Evolutionary conservation across 2,888 invertebrate species (phyloP).

Genomic region (Zygothrica quintamaculata): DNA sequence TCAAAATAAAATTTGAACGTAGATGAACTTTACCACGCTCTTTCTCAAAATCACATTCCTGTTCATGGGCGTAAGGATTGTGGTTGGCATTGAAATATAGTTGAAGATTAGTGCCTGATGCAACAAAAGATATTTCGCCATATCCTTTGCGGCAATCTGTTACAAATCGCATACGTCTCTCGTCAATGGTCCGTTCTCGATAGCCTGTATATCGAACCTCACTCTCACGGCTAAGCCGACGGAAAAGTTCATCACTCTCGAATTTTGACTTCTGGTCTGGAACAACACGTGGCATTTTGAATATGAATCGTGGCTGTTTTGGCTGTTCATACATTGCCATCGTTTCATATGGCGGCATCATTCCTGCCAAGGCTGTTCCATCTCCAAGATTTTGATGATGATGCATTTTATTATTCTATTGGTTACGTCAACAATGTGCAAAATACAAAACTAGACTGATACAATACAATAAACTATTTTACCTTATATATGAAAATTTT

Average conservation of each 20-base stretch:
- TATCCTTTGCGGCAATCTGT: conserved; percentile 97
- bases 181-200: conserved; percentile 94
- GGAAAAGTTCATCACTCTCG: conserved; percentile 97
- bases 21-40: conserved; percentile 97
- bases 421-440: conserved; percentile 18
- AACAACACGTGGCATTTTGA: conserved; percentile 98
- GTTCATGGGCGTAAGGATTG: conserved; percentile 87
- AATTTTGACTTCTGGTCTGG: conserved; percentile 98
- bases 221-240: conserved; percentile 95
- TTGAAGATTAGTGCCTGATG: conserved; percentile 97
- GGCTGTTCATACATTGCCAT: conserved; percentile 96
- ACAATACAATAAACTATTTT: background rate
- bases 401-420: conserved; percentile 60
- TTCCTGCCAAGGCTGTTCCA: conserved; percentile 84
- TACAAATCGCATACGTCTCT: conserved; percentile 94
- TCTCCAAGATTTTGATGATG: conserved; percentile 66
- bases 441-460: conserved; percentile 33
- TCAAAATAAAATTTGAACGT: conserved; percentile 96
- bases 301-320: conserved; percentile 93
- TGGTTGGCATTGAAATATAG: conserved; percentile 89
- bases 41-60: conserved; percentile 96
- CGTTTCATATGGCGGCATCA: conserved; percentile 90
- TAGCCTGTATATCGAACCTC: conserved; percentile 98
- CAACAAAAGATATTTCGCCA: conserved; percentile 95
- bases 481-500: conserved; percentile 22